Evolutionary conservation across 30 jellyfish, hydroid and myxozoan species (phyloP).

Genomic region (Chrysaora quinquecirrha): DNA sequence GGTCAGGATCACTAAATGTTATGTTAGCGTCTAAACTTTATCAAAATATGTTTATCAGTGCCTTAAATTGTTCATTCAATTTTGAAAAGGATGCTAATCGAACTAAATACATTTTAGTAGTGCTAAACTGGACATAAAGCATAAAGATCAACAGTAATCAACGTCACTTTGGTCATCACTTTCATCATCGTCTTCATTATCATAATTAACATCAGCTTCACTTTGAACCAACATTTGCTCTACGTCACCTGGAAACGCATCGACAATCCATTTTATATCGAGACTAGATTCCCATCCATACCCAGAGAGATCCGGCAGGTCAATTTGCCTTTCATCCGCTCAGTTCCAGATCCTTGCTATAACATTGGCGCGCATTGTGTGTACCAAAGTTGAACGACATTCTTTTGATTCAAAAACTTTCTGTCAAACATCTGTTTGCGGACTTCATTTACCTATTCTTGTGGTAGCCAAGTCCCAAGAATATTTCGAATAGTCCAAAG

Average conservation of each 20-base stretch:
- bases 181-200: neutral
- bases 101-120: too few relatives aligned
- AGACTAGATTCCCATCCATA: conserved; percentile 6
- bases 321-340: neutral
- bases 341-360: conserved; percentile 33
- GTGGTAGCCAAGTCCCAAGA: conserved; percentile 22
- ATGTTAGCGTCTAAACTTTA: too few relatives aligned
- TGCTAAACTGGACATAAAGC: neutral
- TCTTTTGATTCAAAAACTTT: neutral
- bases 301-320: conserved; percentile 12
- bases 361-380: conserved; percentile 9
- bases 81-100: too few relatives aligned
- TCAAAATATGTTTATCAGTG: neutral
- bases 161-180: neutral
- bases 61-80: neutral
- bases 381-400: neutral
- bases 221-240: neutral
- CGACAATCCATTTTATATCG: conserved; percentile 19
- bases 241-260: conserved; percentile 17
- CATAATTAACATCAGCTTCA: neutral
- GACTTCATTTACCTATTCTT: neutral
- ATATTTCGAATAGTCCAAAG: neutral
- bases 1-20: neutral
- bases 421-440: too few relatives aligned
- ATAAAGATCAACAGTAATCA: neutral